These are phyloP conservation scores for Mellilla xanthometata DNA, from an alignment of 2,888 invertebrate genomes.

Conservation along the genomic window DNA sequence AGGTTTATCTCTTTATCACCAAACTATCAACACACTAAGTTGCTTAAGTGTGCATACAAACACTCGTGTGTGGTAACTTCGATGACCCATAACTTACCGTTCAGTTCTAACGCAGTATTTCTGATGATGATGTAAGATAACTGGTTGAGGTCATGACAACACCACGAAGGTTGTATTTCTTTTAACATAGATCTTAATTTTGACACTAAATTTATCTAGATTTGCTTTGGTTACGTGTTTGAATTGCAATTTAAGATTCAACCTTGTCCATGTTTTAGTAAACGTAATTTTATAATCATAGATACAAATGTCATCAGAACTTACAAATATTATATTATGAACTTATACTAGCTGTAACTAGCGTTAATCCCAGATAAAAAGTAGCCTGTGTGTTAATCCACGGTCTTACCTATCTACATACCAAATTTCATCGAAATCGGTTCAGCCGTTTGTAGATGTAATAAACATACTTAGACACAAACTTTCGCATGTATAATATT, in stretches of 20 bases:
- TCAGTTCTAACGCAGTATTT: slow-evolving; percentile 41
- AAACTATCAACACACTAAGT: slow-evolving; percentile 5
- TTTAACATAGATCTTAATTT: slow-evolving; percentile 18
- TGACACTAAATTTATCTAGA: slow-evolving; percentile 13
- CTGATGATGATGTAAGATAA: slow-evolving; percentile 61
- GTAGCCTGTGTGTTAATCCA: no score
- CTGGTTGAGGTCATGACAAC: slow-evolving; percentile 41
- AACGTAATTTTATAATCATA: no score
- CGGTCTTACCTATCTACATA: no score
- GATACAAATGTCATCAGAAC: no score
- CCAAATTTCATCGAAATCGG: no score
- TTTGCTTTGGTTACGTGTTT: not conserved
- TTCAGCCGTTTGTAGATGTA: no score
- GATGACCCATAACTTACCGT: slow-evolving; percentile 8
- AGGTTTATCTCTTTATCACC: slow-evolving; percentile 33
- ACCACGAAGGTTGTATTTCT: slow-evolving; percentile 38
- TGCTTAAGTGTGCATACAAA: slow-evolving; percentile 1
- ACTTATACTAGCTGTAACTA: no score
- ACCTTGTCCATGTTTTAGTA: no score
- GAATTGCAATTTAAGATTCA: not conserved
- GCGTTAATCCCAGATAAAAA: no score
- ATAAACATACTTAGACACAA: no score
- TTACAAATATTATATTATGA: no score
- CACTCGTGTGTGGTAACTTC: slow-evolving; percentile 30
- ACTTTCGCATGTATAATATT: no score